Conservation (phyloP, 2,797 vertebrate genomes). For the Urosaurus nigricauda region DNA sequence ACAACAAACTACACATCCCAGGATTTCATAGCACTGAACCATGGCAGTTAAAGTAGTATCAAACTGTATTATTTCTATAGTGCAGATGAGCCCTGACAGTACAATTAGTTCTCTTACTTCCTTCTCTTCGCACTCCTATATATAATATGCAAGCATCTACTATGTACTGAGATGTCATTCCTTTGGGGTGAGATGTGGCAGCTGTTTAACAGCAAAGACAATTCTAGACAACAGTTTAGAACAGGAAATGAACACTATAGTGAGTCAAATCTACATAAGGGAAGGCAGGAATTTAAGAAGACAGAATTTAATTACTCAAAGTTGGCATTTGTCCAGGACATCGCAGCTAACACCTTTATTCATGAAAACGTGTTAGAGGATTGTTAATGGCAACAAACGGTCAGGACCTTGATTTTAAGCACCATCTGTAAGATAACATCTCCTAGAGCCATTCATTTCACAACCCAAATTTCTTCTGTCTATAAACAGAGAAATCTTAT, state of each 20-base stretch:
- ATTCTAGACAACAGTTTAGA: constrained; percentile 60
- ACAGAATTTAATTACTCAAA: constrained; percentile 74
- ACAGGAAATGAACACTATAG: constrained; percentile 72
- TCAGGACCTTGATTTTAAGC: constrained; percentile 48
- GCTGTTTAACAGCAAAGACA: constrained; percentile 75
- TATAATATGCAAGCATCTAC: constrained; percentile 5
- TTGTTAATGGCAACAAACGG: constrained; percentile 60
- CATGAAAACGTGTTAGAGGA: constrained; percentile 60
- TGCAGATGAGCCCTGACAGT: neutral
- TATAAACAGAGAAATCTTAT: neutral
- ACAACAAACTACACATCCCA: too few species aligned
- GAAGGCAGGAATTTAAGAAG: constrained; percentile 69
- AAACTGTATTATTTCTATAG: too few species aligned
- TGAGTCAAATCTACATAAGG: constrained; percentile 56
- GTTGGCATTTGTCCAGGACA: constrained; percentile 74
- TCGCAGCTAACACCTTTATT: constrained; percentile 72
- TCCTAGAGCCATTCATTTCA: fast-evolving
- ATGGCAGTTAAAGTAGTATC: too few species aligned
- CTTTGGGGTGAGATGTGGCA: constrained; percentile 71
- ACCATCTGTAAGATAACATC: fast-evolving
- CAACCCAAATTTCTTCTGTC: constrained; percentile 11
- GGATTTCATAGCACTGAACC: too few species aligned
- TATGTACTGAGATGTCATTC: constrained; percentile 47
- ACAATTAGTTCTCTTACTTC: neutral
- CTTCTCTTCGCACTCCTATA: neutral